Evolutionary conservation across 1,140 invertebrate genomes (phyloP).

Genomic region (Alviniconcha marisindica): DNA sequence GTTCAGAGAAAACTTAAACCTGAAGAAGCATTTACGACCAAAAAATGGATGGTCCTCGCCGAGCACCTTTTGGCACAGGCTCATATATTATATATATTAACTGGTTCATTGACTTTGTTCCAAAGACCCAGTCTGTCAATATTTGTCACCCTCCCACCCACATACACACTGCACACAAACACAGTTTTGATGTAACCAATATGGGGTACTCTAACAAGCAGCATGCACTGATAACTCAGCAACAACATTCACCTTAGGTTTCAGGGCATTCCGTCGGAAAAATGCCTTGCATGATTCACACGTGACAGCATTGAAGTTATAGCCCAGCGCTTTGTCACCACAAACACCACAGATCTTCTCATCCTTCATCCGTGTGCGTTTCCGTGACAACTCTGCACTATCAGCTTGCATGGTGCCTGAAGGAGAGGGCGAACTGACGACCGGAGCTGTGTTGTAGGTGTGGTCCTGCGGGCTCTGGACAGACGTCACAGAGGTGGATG

Average conservation of each 20-base stretch:
- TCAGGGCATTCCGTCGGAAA: slow-evolving; percentile 95
- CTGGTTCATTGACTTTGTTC: no score
- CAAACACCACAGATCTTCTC: slow-evolving; percentile 81
- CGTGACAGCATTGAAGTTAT: slow-evolving; percentile 97
- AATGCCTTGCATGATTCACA: slow-evolving; percentile 99
- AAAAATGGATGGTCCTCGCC: no score
- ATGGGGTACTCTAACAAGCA: no score
- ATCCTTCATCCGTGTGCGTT: slow-evolving; percentile 51
- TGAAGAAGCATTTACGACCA: no score
- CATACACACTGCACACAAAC: no score
- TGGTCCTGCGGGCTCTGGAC: not conserved
- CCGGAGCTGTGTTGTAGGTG: slow-evolving; percentile 2
- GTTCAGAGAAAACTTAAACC: no score
- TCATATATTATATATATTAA: no score
- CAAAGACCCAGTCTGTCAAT: no score
- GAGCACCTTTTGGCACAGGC: no score
- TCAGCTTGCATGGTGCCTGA: not conserved
- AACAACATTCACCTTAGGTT: slow-evolving; percentile 84
- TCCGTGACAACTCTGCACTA: not conserved
- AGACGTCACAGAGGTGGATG: not conserved
- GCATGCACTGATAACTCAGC: not conserved
- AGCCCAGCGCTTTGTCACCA: slow-evolving; percentile 92
- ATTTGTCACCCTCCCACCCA: no score
- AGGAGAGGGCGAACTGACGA: not conserved
- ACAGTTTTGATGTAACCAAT: no score